phyloP scores from a whole-genome alignment of 1,140 invertebrate genomes.

The Drosophila littoralis region DNA sequence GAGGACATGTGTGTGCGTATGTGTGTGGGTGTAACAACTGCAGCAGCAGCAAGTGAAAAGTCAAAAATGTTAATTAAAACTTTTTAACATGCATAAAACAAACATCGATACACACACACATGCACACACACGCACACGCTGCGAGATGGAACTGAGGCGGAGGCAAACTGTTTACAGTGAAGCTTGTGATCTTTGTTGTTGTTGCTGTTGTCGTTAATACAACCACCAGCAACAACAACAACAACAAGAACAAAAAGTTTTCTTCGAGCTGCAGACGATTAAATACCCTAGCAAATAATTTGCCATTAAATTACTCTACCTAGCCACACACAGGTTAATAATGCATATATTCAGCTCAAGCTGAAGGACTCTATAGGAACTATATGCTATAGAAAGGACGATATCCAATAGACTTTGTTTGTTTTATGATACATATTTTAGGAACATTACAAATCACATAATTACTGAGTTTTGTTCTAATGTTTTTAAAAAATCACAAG shows the following conservation, averaged over 20 bases:
- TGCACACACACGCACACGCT: not conserved
- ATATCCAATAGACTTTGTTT: too few species aligned
- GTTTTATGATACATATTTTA: too few species aligned
- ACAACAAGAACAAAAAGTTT: not conserved
- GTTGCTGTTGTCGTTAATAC: conserved; percentile 54
- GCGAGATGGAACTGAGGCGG: conserved; percentile 14
- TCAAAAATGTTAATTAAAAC: conserved; percentile 82
- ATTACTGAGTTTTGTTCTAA: too few species aligned
- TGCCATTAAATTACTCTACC: too few species aligned
- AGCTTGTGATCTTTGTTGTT: conserved; percentile 8
- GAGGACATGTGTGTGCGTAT: conserved; percentile 18
- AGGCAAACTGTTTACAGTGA: conserved; percentile 46
- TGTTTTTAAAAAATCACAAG: too few species aligned
- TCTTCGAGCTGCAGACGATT: not conserved
- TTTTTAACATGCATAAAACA: conserved; percentile 79
- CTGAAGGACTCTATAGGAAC: too few species aligned
- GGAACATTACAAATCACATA: too few species aligned
- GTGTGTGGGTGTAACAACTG: conserved; percentile 21
- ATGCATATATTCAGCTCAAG: too few species aligned
- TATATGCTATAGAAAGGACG: too few species aligned
- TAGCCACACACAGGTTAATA: too few species aligned
- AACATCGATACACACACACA: conserved; percentile 54
- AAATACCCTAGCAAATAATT: not conserved
- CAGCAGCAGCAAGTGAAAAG: conserved; percentile 63
- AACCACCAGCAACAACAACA: conserved; percentile 20